Evolutionary conservation across 1,140 invertebrate species (phyloP).

Genomic region (Heliothis virescens): DNA sequence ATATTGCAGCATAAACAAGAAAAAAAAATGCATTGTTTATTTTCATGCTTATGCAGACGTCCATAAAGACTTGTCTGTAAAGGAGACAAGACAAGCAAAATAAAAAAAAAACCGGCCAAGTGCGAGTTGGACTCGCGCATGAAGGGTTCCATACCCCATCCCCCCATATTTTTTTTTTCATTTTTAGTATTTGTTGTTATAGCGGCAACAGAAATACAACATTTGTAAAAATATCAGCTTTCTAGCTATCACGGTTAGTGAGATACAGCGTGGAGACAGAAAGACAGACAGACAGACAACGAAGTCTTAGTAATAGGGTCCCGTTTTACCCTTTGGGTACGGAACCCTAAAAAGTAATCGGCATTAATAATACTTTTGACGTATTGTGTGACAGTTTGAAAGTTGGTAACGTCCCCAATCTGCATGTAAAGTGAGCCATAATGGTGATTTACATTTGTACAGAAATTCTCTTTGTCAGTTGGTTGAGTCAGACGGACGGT

Average conservation of each 20-base stretch:
- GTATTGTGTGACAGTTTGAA: constrained; percentile 41
- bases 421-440: constrained; percentile 80
- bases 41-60: constrained; percentile 30
- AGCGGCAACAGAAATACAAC: too few species aligned
- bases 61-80: too few species aligned
- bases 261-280: too few species aligned
- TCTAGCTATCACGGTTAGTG: too few species aligned
- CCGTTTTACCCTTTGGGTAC: too few species aligned
- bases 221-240: too few species aligned
- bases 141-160: too few species aligned
- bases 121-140: too few species aligned
- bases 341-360: constrained; percentile 51
- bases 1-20: constrained; percentile 19
- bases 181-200: too few species aligned
- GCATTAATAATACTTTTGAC: constrained; percentile 77
- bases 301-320: too few species aligned
- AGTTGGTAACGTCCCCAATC: constrained; percentile 72
- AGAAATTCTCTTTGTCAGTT: constrained; percentile 68
- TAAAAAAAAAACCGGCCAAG: constrained; percentile 34
- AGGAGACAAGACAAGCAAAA: neutral
- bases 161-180: too few species aligned
- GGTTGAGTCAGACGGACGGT: constrained; percentile 66
- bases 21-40: neutral
- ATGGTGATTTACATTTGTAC: constrained; percentile 83
- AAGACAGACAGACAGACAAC: too few species aligned